A percentile compares a stretch with the other conserved stretches of the same genome.
phyloP scores from a whole-genome alignment of 1,140 invertebrate species.

The Cydia splendana region DNA sequence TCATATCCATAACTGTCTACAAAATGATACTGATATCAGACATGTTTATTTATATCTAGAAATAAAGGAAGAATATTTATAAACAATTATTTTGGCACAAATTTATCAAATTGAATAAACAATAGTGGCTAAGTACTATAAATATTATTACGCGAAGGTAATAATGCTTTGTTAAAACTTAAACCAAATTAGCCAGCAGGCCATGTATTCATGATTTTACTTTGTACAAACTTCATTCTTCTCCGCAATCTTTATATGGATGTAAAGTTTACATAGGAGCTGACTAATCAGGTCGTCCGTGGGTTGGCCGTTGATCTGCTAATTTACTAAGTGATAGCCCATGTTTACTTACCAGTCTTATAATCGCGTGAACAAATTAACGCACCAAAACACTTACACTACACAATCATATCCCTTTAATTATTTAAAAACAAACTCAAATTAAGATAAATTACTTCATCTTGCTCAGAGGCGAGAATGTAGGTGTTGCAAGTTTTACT shows the following conservation, averaged over 20 bases:
- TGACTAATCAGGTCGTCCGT: conserved; percentile 31
- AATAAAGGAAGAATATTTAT: too few relatives aligned
- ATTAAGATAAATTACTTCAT: conserved; percentile 9
- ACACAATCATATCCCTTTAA: conserved; percentile 18
- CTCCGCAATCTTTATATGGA: conserved; percentile 22
- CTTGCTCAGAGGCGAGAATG: conserved; percentile 7
- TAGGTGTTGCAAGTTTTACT: neutral
- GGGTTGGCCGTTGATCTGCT: neutral
- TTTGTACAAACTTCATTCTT: conserved; percentile 1
- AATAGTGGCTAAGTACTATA: neutral
- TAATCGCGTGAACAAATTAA: neutral
- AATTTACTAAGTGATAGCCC: neutral
- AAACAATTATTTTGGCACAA: neutral
- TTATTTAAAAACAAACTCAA: neutral
- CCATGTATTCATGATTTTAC: neutral
- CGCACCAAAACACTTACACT: conserved; percentile 19
- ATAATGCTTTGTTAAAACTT: neutral
- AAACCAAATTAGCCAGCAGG: neutral
- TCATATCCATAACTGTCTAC: too few relatives aligned
- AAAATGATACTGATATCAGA: too few relatives aligned
- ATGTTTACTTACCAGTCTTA: conserved; percentile 26
- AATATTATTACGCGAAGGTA: neutral
- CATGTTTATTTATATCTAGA: too few relatives aligned
- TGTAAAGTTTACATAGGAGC: conserved; percentile 32
- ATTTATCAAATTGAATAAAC: neutral